phyloP scores from a whole-genome alignment of 1,140 invertebrate species.

The Drosophila sp. region DNA sequence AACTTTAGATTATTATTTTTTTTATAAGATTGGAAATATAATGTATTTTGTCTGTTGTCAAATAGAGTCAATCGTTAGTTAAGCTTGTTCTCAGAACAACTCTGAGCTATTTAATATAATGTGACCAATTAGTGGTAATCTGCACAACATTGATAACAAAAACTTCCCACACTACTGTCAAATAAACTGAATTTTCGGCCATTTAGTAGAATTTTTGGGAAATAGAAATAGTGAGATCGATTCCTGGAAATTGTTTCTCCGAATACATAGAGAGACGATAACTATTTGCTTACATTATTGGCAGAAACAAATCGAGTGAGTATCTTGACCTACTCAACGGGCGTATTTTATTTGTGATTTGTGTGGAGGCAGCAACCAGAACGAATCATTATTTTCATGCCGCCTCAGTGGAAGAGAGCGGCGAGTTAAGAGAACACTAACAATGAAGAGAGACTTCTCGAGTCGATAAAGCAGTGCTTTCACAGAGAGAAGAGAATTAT shows the following conservation, averaged over 20 bases:
- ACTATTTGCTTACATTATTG: slow-evolving; percentile 54
- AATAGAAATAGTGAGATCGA: not conserved
- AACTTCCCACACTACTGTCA: too few relatives aligned
- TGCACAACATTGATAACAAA: too few relatives aligned
- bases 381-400: slow-evolving; percentile 47
- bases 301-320: slow-evolving; percentile 63
- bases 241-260: not conserved
- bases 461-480: slow-evolving; percentile 64
- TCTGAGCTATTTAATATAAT: too few relatives aligned
- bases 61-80: too few relatives aligned
- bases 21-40: too few relatives aligned
- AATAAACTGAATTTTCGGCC: too few relatives aligned
- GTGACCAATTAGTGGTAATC: too few relatives aligned
- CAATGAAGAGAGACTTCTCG: slow-evolving; percentile 29
- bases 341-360: slow-evolving; percentile 63
- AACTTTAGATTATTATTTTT: too few relatives aligned
- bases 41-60: too few relatives aligned
- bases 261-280: slow-evolving; percentile 32
- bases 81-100: too few relatives aligned
- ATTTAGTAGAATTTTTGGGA: not conserved
- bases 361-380: slow-evolving; percentile 13
- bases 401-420: slow-evolving; percentile 8
- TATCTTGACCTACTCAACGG: slow-evolving; percentile 74
- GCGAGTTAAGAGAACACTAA: slow-evolving; percentile 31
- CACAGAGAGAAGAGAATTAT: not conserved